Evolutionary conservation across 92 coral and sea anemone species (phyloP), one percentile per base, ranked within the genome.

Genomic region (Epizoanthus fatuus): DNA sequence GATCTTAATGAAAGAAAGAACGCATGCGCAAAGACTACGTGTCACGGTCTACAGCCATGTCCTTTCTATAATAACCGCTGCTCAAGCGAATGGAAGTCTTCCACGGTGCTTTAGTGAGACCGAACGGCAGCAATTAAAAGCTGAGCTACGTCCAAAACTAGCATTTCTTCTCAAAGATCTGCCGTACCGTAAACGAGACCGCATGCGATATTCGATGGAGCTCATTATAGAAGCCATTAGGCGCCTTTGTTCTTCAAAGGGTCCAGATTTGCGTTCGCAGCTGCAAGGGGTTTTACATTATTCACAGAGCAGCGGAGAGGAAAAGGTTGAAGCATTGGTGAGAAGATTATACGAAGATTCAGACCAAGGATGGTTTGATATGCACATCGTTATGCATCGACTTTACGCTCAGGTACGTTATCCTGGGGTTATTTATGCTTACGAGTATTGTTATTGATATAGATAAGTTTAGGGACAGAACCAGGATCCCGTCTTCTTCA

Each of bases 1-100:
- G 49, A 17, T 71, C 17, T 71, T 71, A 17, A 19, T 71, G 76
- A 20, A 42, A 16, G 76, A 71, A 22, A 71, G 76, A 45, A 71
- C 76, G 60, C 75, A 69, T 42, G 75, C 55, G 56, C 76, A 47
- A 71, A 71, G 76, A 8, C 40, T 71, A 14, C 76, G 76, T 45
- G 76, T 71, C 58, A 20, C 9, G 9, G 76, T 45, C 15, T 71
- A 71, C 25, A 49, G 76, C 40, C 76, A 71, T 3, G 76, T 71
- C 3, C 7, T 71, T 20, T 71, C 16, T 58, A n/a, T 71, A 32
- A 45, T 71, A 58, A 20, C 55, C 45, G 39, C 17, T 71, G 76
- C 16, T 3, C 56, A 16, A 10, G 76, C 55, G 39, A 71, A 71
- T 71, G 76, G 59, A n/a, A 47, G 76, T 49, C 53, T 49, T 45